Evolutionary conservation across 2,888 invertebrate genomes (phyloP), one percentile per base, ranked within the genome.

Genomic region (Ferrisia virgata): DNA sequence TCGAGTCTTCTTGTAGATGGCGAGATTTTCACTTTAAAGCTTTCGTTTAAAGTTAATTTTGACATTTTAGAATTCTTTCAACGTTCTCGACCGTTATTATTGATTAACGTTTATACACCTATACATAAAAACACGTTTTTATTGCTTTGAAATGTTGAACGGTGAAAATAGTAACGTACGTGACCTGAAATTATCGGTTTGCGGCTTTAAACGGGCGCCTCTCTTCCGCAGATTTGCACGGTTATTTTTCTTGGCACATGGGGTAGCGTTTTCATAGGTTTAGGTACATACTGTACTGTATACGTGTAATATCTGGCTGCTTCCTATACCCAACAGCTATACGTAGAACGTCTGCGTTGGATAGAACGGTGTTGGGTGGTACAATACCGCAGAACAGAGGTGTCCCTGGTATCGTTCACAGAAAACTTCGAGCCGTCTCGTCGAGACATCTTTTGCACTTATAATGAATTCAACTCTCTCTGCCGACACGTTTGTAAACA

Each of bases 141-240:
- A 82, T 82, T 82, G 58, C 82, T 76, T 82, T 82, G 69, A 72
- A 69, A 82, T 82, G 72, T 82, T 82, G 82, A 82, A 82, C 72
- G 82, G 69, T n/a, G 82, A 69, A 39, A 82, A 82, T 69, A 64
- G 82, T 82, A 43, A 72, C 72, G 82, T 72, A 82, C 82, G 82
- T 82, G 82, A 82, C 82, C 69, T 69, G 82, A 82, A 82, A 82
- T 82, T 82, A 82, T 82, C 72, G 82, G 28, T 82, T 82, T 72
- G 69, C 82, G 39, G 43, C 79, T 39, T 79, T 72, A 72, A 72
- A 72, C 18, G 47, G 33, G 72, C 72, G 72, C 72, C 72, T 28
- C 72, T 28, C 58, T 64, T 64, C 58, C 33, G n/a, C 72, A n/a
- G 33, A 33, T 72, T 25, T 33, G n/a, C n/a, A 31, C n/a, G 58